Conservation (phyloP, 2,113 vertebrate species). For the Carlito syrichta region DNA sequence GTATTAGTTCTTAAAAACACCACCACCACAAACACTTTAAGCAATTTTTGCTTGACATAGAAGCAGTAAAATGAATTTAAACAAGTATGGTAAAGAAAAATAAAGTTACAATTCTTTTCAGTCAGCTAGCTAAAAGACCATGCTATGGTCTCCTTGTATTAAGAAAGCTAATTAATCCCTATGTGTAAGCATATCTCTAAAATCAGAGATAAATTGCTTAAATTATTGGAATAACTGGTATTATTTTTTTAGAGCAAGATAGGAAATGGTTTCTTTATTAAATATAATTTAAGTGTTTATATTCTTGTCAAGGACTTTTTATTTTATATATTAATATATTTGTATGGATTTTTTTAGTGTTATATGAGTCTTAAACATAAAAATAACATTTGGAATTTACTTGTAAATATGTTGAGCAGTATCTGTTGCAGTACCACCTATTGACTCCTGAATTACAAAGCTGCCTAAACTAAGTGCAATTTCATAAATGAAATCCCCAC, state of each 20-base stretch:
- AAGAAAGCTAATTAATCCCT: neutral
- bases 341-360: neutral
- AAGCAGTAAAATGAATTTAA: conserved; percentile 10
- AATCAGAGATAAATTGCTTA: neutral
- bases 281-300: neutral
- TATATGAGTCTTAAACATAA: neutral
- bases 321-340: neutral
- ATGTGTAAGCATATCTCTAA: neutral
- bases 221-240: neutral
- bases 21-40: neutral
- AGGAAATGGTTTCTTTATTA: neutral
- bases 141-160: neutral
- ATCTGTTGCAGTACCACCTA: neutral
- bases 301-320: neutral
- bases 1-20: neutral
- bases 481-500: neutral
- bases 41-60: neutral
- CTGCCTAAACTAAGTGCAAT: neutral
- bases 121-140: neutral
- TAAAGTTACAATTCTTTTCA: neutral
- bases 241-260: neutral
- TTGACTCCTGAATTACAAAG: neutral
- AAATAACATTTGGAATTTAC: neutral
- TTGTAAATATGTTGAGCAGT: neutral
- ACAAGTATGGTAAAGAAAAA: neutral